These are phyloP conservation scores for Parazoanthus darwini DNA, from an alignment of 92 coral and sea anemone species.

Conservation along the genomic window DNA sequence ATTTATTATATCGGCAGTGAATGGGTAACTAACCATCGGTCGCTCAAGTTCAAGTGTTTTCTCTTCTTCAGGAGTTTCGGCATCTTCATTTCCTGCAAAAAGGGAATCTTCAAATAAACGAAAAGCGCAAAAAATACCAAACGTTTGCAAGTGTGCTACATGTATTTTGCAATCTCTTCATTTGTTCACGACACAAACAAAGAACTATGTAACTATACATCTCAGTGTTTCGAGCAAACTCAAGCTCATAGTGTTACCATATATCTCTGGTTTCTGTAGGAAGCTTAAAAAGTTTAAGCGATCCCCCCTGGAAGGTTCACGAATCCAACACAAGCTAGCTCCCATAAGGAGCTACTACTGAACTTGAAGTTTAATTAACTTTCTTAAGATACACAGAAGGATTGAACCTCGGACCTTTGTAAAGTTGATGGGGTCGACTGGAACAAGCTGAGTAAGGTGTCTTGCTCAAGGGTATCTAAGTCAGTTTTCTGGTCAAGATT, in stretches of 20 bases:
- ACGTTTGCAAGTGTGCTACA: not conserved
- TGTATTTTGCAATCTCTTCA: too few species aligned
- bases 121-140: not conserved
- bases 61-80: conserved; percentile 30
- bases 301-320: too few species aligned
- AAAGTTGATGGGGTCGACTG: not conserved
- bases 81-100: conserved; percentile 21
- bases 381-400: too few species aligned
- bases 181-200: not conserved
- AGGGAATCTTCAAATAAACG: not conserved
- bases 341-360: too few species aligned
- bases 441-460: too few species aligned
- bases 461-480: not conserved
- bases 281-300: too few species aligned
- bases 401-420: not conserved
- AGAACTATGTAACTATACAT: too few species aligned
- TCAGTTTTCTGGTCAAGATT: not conserved
- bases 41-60: conserved; percentile 38
- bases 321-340: too few species aligned
- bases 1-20: not conserved
- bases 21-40: conserved; percentile 65
- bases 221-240: not conserved
- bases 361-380: too few species aligned
- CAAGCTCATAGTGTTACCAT: not conserved
- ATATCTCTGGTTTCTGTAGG: too few species aligned